Evolutionary conservation across 2,113 vertebrate genomes (phyloP), one percentile per base, ranked within the genome.

Genomic region (Leptobrachium leishanense): DNA sequence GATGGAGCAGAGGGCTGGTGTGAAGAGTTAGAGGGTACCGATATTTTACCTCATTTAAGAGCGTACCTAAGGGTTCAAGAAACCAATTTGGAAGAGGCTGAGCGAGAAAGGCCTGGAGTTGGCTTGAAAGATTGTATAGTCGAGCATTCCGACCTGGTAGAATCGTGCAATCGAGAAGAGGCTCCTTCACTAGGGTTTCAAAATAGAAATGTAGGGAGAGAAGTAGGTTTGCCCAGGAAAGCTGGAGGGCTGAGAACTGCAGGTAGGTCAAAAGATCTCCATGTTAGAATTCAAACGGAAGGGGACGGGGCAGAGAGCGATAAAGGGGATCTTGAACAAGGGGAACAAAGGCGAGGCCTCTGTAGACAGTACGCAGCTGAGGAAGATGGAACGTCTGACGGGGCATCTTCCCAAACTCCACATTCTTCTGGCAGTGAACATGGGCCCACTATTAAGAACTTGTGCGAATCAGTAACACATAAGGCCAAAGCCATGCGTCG

Each of bases 21-120:
- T 87, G 89, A 87, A 84, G 92, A 98, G 88, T 92, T 86, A 89
- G 90, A 88, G 93, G 89, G 84, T 90, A 95, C 96, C 78, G 95
- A 98, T 87, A 90, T 98, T 83, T 93, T 98, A 89, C 95, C 94
- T 68, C 95, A 94, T 75, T 92, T 99, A 85, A 95, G 94, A 90
- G 95, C 96, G 87, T 96, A 96, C 90, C 91, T 97, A 91, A 94
- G 91, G 80, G 91, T 95, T 84, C 95, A 93, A 90, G 95, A 89
- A 89, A 88, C 81, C 89, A 53, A 90, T 87, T 76, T 87, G 82
- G 85, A 88, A 75, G n/a, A 85, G 72, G 81, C 85, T 82, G 82
- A 89, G 85, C 89, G 78, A 88, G 90, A 82, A 85, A 87, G 50
- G 77, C 90, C 88, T 82, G 80, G 82, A 85, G 87, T 80, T 86